Percentiles rank a stretch among this genome's conserved stretches.
These are phyloP conservation scores for Sinosuthora webbiana DNA, from an alignment of 2,113 vertebrate species.

Conservation along the genomic window DNA sequence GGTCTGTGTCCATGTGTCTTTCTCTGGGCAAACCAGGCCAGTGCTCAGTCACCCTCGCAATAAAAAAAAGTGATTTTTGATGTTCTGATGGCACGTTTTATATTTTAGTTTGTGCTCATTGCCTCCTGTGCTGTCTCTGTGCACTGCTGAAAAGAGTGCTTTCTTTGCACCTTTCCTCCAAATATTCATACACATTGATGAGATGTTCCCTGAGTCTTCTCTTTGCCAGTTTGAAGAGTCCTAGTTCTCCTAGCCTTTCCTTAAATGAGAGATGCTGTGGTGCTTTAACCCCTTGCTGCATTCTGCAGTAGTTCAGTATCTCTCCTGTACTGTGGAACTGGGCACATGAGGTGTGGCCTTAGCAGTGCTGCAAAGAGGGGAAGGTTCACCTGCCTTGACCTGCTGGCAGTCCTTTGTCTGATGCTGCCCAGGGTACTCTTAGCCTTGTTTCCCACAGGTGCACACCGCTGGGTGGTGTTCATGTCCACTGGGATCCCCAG, in stretches of 20 bases:
- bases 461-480: rapidly evolving
- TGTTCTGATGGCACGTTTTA: not conserved
- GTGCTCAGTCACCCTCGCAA: not conserved
- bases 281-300: not conserved
- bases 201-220: not conserved
- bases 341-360: not conserved
- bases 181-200: not conserved
- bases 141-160: not conserved
- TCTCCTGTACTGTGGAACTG: not conserved
- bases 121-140: not conserved
- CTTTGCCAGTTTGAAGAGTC: not conserved
- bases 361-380: not conserved
- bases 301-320: not conserved
- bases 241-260: not conserved
- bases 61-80: not conserved
- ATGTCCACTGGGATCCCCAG: not conserved
- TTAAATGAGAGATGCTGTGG: not conserved
- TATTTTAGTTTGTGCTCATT: not conserved
- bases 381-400: not conserved
- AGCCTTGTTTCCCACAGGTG: not conserved
- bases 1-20: not conserved
- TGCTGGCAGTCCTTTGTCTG: not conserved
- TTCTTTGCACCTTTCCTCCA: not conserved
- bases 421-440: not conserved
- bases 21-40: not conserved